phyloP scores from a whole-genome alignment of 2,797 vertebrate species.

The Yasuhikotakia modesta region DNA sequence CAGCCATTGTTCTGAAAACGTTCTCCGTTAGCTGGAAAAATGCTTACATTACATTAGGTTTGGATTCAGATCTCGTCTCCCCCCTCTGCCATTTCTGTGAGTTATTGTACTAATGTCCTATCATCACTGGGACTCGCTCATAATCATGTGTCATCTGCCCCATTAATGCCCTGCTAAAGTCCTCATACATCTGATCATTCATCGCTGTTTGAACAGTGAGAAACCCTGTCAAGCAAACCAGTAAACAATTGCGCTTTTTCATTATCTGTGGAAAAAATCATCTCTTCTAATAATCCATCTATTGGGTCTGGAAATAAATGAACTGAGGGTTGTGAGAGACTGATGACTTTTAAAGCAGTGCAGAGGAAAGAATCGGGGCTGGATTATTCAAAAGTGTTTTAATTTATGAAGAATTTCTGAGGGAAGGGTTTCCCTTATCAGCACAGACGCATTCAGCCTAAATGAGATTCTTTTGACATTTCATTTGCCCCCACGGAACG shows the following conservation, averaged over 20 bases:
- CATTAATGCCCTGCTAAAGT: conserved; percentile 33
- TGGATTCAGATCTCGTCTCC: conserved; percentile 24
- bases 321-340: conserved; percentile 68
- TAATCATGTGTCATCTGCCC: conserved; percentile 44
- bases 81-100: conserved; percentile 17
- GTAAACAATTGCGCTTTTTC: conserved; percentile 61
- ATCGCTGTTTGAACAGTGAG: conserved; percentile 27
- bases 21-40: not conserved
- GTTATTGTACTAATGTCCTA: conserved; percentile 34
- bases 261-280: conserved; percentile 72
- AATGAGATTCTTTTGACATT: conserved; percentile 71
- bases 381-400: conserved; percentile 74
- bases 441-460: conserved; percentile 66
- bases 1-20: no score
- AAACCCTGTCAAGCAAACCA: conserved; percentile 39
- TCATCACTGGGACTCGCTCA: conserved; percentile 16
- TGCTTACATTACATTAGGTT: conserved; percentile 31
- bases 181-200: conserved; percentile 35
- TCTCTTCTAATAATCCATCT: conserved; percentile 59
- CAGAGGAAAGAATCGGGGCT: conserved; percentile 64
- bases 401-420: conserved; percentile 75
- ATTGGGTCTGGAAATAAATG: conserved; percentile 61
- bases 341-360: conserved; percentile 76
- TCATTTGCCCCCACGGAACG: conserved; percentile 54
- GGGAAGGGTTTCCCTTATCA: conserved; percentile 72